These are phyloP conservation scores for Scaeva pyrastri DNA, from an alignment of 2,888 invertebrate species.

Conservation along the genomic window DNA sequence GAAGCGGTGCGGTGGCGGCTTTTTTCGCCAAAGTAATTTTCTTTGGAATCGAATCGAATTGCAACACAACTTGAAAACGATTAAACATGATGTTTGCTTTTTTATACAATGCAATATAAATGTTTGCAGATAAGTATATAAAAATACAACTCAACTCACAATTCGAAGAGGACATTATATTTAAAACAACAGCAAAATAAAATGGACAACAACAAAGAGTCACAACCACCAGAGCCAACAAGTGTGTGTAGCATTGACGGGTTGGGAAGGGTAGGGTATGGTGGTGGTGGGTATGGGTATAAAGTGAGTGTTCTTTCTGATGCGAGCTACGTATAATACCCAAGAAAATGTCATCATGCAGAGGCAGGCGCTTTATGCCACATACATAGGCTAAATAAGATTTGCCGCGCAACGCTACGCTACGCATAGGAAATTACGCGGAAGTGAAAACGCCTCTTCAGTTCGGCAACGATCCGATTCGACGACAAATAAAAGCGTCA, in stretches of 20 bases:
- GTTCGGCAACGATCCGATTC: slow-evolving; percentile 31
- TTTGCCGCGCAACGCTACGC: slow-evolving; percentile 66
- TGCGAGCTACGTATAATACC: slow-evolving; percentile 51
- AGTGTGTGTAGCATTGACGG: slow-evolving; percentile 49
- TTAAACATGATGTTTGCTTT: slow-evolving; percentile 31
- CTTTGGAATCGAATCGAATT: slow-evolving; percentile 58
- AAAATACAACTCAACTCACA: slow-evolving; percentile 13
- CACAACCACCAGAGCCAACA: slow-evolving; percentile 37
- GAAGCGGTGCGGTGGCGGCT: slow-evolving; percentile 47
- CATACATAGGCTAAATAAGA: slow-evolving; percentile 48
- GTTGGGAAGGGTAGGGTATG: no score
- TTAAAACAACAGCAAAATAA: slow-evolving; percentile 20
- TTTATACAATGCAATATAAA: neutral
- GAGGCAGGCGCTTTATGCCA: slow-evolving; percentile 65
- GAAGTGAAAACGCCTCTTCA: slow-evolving; percentile 71
- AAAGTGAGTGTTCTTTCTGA: slow-evolving; percentile 18
- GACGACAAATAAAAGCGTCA: slow-evolving; percentile 24
- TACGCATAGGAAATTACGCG: slow-evolving; percentile 75
- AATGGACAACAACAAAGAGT: slow-evolving; percentile 20
- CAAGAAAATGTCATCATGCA: slow-evolving; percentile 66
- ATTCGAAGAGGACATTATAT: slow-evolving; percentile 31
- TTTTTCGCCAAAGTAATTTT: slow-evolving; percentile 58
- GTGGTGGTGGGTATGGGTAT: no score
- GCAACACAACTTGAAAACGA: slow-evolving; percentile 65
- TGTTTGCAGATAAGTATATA: neutral